Conservation (phyloP, 2,888 invertebrate genomes). For the Koerneria pararmatus region DNA sequence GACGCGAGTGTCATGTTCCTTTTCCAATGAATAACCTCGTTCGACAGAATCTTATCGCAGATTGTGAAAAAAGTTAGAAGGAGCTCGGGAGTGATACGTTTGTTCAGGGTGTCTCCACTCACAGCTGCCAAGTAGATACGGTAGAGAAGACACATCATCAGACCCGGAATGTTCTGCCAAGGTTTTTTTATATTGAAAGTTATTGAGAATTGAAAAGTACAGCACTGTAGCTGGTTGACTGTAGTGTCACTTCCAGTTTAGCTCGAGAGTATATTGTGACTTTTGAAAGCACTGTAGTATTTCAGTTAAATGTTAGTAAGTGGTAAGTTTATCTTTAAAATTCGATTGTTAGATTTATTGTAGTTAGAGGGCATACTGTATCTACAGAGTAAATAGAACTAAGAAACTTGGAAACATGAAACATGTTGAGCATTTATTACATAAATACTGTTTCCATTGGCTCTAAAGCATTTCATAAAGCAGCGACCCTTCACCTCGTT, state of each 20-base stretch:
- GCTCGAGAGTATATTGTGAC: too few relatives aligned
- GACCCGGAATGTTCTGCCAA: slow-evolving; percentile 14
- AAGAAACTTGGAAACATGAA: not conserved
- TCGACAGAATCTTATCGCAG: slow-evolving; percentile 18
- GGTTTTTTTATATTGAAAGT: not conserved
- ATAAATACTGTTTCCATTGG: not conserved
- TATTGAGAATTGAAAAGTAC: too few relatives aligned
- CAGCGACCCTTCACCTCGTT: too few relatives aligned
- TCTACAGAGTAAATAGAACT: not conserved
- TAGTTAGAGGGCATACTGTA: too few relatives aligned
- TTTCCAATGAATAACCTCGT: slow-evolving; percentile 5
- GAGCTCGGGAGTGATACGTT: slow-evolving; percentile 16
- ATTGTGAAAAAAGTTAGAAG: slow-evolving; percentile 21
- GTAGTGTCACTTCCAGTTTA: too few relatives aligned
- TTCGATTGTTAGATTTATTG: too few relatives aligned
- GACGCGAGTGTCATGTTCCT: not conserved
- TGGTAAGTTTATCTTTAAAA: too few relatives aligned
- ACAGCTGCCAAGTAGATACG: slow-evolving; percentile 13
- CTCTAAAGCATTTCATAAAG: too few relatives aligned
- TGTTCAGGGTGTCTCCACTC: slow-evolving; percentile 10
- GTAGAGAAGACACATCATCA: slow-evolving; percentile 18
- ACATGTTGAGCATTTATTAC: not conserved
- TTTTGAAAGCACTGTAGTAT: too few relatives aligned
- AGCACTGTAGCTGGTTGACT: too few relatives aligned
- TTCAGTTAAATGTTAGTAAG: too few relatives aligned